Percentiles rank a stretch among this genome's conserved stretches.
Conservation (phyloP, 2,888 invertebrate genomes). For the Trimorus sp. region DNA sequence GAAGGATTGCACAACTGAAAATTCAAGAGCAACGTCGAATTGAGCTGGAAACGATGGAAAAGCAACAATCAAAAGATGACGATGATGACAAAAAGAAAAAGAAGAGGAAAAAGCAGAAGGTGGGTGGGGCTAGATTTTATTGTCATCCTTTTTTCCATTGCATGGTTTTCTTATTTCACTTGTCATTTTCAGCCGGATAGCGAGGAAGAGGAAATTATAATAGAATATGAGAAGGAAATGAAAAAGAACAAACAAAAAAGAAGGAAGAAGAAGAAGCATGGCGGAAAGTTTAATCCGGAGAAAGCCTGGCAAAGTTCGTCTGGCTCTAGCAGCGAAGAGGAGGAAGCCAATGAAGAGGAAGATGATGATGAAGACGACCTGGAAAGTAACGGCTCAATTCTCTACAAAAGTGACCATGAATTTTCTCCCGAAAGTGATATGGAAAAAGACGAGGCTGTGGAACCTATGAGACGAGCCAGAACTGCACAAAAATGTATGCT, state of each 20-base stretch:
- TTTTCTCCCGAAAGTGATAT: constrained; percentile 95
- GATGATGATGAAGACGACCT: constrained; percentile 82
- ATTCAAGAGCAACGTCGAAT: constrained; percentile 91
- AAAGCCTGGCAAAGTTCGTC: constrained; percentile 85
- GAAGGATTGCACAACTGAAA: constrained; percentile 93
- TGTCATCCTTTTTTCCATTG: too few relatives aligned
- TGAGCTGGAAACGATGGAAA: constrained; percentile 88
- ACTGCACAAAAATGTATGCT: constrained; percentile 93
- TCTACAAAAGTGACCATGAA: constrained; percentile 93
- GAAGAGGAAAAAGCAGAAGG: constrained; percentile 69
- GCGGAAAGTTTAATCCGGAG: constrained; percentile 81
- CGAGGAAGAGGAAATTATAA: constrained; percentile 63
- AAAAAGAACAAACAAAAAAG: constrained; percentile 81
- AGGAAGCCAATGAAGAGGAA: constrained; percentile 81
- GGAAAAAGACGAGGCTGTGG: constrained; percentile 87
- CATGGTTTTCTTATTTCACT: too few relatives aligned
- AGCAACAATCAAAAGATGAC: constrained; percentile 84
- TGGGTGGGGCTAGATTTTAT: too few relatives aligned
- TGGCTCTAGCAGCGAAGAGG: constrained; percentile 81
- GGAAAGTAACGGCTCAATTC: constrained; percentile 80
- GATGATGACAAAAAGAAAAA: constrained; percentile 77
- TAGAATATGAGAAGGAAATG: constrained; percentile 74
- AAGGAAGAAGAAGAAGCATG: constrained; percentile 79
- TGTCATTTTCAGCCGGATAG: too few relatives aligned
- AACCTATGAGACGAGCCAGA: constrained; percentile 91